Evolutionary conservation across 2,797 vertebrate genomes (phyloP).

Genomic region (Taenioides sp.): DNA sequence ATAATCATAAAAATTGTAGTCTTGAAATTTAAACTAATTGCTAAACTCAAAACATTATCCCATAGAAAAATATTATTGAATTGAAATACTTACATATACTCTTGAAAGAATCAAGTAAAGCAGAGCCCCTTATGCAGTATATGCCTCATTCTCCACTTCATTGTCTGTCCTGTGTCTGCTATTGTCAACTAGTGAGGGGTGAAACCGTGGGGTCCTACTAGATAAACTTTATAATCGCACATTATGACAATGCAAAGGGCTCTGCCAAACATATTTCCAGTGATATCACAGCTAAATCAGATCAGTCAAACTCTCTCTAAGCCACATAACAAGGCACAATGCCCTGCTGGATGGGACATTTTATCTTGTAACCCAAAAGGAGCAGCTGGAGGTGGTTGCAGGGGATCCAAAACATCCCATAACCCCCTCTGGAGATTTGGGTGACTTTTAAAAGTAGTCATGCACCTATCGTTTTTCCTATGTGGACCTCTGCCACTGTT

Average conservation of each 20-base stretch:
- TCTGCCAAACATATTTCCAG: conserved; percentile 48
- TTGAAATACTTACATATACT: conserved; percentile 4
- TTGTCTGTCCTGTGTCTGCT: conserved; percentile 28
- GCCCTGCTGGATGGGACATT: conserved; percentile 32
- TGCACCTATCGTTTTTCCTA: conserved; percentile 42
- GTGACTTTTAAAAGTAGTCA: conserved; percentile 23
- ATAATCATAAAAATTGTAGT: not conserved
- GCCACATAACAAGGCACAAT: conserved; percentile 34
- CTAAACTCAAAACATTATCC: not conserved
- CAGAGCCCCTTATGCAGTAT: conserved; percentile 42
- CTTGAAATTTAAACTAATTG: not conserved
- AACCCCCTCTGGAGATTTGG: conserved; percentile 21
- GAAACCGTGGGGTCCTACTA: conserved; percentile 28
- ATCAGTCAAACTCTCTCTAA: conserved; percentile 29
- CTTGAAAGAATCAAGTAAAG: conserved; percentile 10
- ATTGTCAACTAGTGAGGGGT: conserved; percentile 27
- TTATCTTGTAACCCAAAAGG: conserved; percentile 26
- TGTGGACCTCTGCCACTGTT: conserved; percentile 17
- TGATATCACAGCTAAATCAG: conserved; percentile 64
- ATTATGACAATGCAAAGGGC: conserved; percentile 38
- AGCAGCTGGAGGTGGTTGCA: conserved; percentile 34
- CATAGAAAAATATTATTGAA: not conserved
- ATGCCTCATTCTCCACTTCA: conserved; percentile 20
- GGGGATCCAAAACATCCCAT: conserved; percentile 45
- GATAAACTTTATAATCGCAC: conserved; percentile 29